Percentiles rank a stretch among this genome's conserved stretches.
phyloP scores from a whole-genome alignment of 2,113 vertebrate genomes.

The Cettia cetti region DNA sequence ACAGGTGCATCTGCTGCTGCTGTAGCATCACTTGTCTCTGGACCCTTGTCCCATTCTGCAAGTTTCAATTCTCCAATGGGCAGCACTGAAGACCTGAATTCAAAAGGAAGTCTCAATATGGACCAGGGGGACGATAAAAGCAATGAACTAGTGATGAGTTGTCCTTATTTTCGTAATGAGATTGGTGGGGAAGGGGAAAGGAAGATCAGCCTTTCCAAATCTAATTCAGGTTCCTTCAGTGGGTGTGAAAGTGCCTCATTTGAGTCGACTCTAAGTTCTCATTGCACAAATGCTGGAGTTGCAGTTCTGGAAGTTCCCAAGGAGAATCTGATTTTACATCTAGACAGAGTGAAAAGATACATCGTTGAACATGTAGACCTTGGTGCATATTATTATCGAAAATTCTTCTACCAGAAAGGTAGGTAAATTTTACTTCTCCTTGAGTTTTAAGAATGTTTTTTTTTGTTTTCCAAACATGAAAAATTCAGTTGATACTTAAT shows the following conservation, averaged over 20 bases:
- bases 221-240: conserved; percentile 84
- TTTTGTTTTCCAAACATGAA: not conserved
- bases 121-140: conserved; percentile 92
- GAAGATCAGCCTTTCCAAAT: conserved; percentile 86
- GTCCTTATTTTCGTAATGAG: conserved; percentile 95
- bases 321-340: conserved; percentile 83
- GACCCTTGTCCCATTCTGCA: conserved; percentile 85
- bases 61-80: conserved; percentile 92
- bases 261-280: conserved; percentile 86
- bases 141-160: conserved; percentile 92
- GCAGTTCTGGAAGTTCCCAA: conserved; percentile 92
- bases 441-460: not conserved
- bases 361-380: conserved; percentile 93
- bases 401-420: conserved; percentile 93
- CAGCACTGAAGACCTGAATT: conserved; percentile 92
- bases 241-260: conserved; percentile 84
- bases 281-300: conserved; percentile 93
- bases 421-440: conserved; percentile 27
- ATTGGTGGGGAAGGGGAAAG: conserved; percentile 88
- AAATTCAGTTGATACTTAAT: not conserved
- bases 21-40: conserved; percentile 82
- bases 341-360: conserved; percentile 89
- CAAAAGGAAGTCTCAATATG: conserved; percentile 83
- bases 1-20: conserved; percentile 93
- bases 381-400: conserved; percentile 92